These are phyloP conservation scores for Caenorhabditis inopinata DNA, from an alignment of 1,140 invertebrate species.

Conservation along the genomic window DNA sequence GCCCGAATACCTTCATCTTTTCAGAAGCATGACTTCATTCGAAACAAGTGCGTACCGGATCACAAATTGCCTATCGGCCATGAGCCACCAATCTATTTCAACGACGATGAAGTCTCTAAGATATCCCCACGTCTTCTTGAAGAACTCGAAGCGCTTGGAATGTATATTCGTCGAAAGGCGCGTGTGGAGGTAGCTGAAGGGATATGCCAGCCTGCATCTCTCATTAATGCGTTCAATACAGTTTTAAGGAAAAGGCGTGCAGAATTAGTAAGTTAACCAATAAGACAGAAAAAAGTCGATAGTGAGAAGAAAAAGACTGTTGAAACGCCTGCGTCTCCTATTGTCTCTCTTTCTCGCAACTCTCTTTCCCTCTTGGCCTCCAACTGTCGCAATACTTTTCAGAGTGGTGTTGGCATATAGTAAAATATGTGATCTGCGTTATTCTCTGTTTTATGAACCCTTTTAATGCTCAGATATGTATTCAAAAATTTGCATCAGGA, in stretches of 20 bases:
- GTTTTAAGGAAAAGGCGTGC: not conserved
- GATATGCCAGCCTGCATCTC: conserved; percentile 7
- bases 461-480: too few relatives aligned
- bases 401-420: too few relatives aligned
- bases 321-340: not conserved
- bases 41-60: conserved; percentile 19
- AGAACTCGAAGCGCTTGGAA: conserved; percentile 10
- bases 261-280: conserved; percentile 29
- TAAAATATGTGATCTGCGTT: too few relatives aligned
- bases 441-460: too few relatives aligned
- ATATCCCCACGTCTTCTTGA: not conserved
- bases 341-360: not conserved
- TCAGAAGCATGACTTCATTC: not conserved
- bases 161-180: not conserved
- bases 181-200: conserved; percentile 29
- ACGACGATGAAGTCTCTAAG: not conserved
- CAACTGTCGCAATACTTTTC: too few relatives aligned
- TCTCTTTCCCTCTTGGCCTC: not conserved
- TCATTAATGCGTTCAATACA: conserved; percentile 13
- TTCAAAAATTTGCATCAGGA: too few relatives aligned
- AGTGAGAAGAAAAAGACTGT: conserved; percentile 7
- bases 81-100: conserved; percentile 11
- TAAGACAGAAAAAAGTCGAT: not conserved
- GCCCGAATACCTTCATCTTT: not conserved
- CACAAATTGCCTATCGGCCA: conserved; percentile 16